Evolutionary conservation across 2,888 invertebrate species (phyloP).

Genomic region (Balanococcus diminutus): DNA sequence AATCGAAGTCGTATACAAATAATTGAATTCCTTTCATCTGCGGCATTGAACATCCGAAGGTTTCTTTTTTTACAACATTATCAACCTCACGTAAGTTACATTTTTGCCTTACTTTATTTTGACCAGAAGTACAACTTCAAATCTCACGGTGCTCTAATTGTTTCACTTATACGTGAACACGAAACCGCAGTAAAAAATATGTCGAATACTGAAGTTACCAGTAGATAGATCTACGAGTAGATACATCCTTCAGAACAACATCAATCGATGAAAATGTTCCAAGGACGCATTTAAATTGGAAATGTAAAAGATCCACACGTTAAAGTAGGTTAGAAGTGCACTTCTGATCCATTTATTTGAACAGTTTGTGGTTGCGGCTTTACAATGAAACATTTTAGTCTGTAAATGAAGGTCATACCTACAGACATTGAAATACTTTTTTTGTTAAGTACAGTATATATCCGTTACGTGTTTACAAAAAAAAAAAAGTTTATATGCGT

Average conservation of each 20-base stretch:
- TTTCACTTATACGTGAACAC: neutral
- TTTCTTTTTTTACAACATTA: neutral
- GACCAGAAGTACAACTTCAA: neutral
- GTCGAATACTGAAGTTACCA: neutral
- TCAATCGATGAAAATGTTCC: neutral
- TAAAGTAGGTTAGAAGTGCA: conserved; percentile 31
- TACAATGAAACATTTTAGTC: neutral
- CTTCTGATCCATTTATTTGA: conserved; percentile 17
- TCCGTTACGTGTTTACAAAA: conserved; percentile 4
- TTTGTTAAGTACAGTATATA: conserved; percentile 13
- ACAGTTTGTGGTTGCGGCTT: conserved; percentile 23
- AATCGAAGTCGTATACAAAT: neutral
- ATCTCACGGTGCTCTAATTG: neutral
- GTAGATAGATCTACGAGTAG: neutral
- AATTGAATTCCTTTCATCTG: neutral
- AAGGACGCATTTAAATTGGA: conserved; percentile 10
- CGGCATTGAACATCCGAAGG: neutral
- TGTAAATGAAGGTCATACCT: neutral
- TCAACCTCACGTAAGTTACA: neutral
- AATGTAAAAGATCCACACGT: conserved; percentile 20
- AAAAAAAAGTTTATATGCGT: neutral
- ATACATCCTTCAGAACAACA: neutral
- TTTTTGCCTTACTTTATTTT: neutral
- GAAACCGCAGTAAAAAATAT: neutral
- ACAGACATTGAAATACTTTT: conserved; percentile 29